Percentiles rank a stretch among this genome's conserved stretches.
phyloP scores from a whole-genome alignment of 2,888 invertebrate genomes.

The Agrilus cyanescens region DNA sequence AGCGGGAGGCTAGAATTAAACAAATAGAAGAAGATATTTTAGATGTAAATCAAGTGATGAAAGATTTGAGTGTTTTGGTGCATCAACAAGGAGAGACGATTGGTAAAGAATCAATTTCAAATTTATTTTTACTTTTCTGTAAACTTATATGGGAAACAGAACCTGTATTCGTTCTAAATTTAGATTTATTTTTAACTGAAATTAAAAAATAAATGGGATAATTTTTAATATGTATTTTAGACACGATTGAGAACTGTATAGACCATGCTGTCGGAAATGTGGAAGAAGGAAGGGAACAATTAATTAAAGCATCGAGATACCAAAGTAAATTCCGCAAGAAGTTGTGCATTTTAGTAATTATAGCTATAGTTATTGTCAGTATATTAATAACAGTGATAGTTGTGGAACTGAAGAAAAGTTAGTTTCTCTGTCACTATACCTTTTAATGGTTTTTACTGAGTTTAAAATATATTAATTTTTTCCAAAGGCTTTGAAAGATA shows the following conservation, averaged over 20 bases:
- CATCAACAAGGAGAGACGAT: conserved; percentile 58
- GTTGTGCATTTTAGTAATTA: conserved; percentile 56
- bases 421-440: too few relatives aligned
- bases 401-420: conserved; percentile 23
- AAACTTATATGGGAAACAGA: too few relatives aligned
- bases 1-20: conserved; percentile 67
- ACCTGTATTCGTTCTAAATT: too few relatives aligned
- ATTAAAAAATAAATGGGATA: too few relatives aligned
- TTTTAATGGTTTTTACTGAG: too few relatives aligned
- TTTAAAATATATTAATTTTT: too few relatives aligned
- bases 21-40: conserved; percentile 72
- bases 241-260: conserved; percentile 72
- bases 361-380: conserved; percentile 53
- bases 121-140: background rate
- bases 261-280: conserved; percentile 63
- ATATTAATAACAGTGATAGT: conserved; percentile 54
- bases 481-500: too few relatives aligned
- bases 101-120: conserved; percentile 42
- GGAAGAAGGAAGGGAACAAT: conserved; percentile 64
- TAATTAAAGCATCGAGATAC: conserved; percentile 70
- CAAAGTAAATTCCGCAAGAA: conserved; percentile 66
- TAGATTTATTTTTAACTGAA: too few relatives aligned
- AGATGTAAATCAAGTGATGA: conserved; percentile 76
- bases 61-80: conserved; percentile 59
- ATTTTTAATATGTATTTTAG: conserved; percentile 38